Percentiles rank a stretch among this genome's conserved stretches.
These are phyloP conservation scores for Limnephilus lunatus DNA, from an alignment of 2,888 invertebrate species.

Conservation along the genomic window DNA sequence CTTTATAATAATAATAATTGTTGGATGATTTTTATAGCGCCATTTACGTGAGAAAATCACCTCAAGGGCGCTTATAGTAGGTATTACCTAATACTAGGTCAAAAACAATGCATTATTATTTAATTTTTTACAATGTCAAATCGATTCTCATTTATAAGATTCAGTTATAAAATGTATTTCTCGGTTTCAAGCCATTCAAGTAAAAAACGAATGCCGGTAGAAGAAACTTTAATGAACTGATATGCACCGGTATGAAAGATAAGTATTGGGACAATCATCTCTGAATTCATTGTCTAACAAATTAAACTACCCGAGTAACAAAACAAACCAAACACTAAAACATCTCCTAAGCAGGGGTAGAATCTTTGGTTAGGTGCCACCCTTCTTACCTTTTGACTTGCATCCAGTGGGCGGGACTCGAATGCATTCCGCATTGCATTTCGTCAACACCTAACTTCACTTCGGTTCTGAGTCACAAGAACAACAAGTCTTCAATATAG, in stretches of 20 bases:
- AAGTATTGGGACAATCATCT: not conserved
- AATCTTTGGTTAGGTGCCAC: conserved; percentile 1
- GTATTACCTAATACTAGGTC: not conserved
- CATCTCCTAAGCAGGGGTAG: not conserved
- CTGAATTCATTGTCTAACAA: not conserved
- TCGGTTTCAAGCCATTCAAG: not conserved
- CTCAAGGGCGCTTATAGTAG: too few species aligned
- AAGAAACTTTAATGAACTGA: not conserved
- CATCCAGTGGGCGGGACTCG: conserved; percentile 19
- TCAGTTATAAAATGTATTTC: not conserved
- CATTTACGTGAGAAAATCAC: too few species aligned
- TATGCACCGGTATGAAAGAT: conserved; percentile 11
- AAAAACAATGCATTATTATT: not conserved
- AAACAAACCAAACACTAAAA: not conserved
- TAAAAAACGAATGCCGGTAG: not conserved
- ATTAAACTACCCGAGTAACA: not conserved
- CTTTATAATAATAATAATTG: too few species aligned
- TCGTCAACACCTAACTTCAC: conserved; percentile 40
- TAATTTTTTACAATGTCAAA: not conserved
- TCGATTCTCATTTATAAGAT: not conserved
- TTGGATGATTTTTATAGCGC: too few species aligned
- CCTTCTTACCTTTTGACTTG: not conserved
- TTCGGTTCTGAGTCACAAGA: conserved; percentile 1
- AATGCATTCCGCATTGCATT: conserved; percentile 52
- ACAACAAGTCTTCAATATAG: not conserved